Evolutionary conservation across 2,888 invertebrate genomes (phyloP).

Genomic region (Eilema depressum): DNA sequence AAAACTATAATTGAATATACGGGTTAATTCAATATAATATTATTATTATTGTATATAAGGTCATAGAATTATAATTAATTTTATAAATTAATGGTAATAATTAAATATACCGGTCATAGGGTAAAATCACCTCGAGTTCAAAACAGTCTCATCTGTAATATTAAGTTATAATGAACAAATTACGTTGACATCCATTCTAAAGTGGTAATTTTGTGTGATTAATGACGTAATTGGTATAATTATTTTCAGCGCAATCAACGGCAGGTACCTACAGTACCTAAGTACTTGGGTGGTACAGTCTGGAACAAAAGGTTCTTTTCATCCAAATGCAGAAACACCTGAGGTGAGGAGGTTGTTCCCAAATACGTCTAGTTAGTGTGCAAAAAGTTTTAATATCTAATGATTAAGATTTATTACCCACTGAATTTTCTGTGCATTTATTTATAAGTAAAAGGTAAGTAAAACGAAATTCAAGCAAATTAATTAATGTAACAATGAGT

Average conservation of each 20-base stretch:
- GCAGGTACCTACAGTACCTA: conserved; percentile 23
- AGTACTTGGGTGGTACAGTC: conserved; percentile 20
- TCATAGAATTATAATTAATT: too few relatives aligned
- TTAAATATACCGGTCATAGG: not conserved
- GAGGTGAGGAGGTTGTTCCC: not conserved
- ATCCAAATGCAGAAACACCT: not conserved
- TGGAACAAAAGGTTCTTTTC: not conserved
- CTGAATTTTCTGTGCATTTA: not conserved
- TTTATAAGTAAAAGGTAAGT: too few relatives aligned
- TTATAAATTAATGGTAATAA: not conserved
- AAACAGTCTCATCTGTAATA: conserved; percentile 22
- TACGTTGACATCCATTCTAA: conserved; percentile 26
- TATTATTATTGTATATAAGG: too few relatives aligned
- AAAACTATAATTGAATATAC: not conserved
- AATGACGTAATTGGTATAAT: conserved; percentile 48
- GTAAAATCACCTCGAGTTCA: not conserved
- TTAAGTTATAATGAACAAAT: conserved; percentile 27
- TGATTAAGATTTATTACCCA: not conserved
- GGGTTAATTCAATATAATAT: too few relatives aligned
- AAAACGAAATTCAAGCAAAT: not conserved
- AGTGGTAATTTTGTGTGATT: conserved; percentile 42
- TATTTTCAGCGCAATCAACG: conserved; percentile 47
- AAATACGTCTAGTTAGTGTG: not conserved
- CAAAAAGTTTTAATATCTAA: not conserved
- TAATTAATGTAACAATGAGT: not conserved